Percentiles rank a stretch among this genome's conserved stretches.
phyloP scores from a whole-genome alignment of 2,888 invertebrate species.

The Ochlodes sylvanus region DNA sequence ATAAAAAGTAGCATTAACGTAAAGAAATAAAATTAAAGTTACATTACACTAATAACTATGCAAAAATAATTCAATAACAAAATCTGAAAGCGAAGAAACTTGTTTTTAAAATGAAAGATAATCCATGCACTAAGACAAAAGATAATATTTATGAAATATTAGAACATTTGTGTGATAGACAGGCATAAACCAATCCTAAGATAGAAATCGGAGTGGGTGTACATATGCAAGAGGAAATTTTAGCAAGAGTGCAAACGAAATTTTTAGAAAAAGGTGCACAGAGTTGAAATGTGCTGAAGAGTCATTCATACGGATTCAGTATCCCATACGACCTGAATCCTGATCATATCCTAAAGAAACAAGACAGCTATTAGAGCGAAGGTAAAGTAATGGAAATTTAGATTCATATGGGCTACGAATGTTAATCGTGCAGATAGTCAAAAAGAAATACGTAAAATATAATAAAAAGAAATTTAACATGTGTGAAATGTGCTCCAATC shows the following conservation, averaged over 20 bases:
- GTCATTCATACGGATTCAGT: conserved; percentile 42
- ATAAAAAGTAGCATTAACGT: conserved; percentile 40
- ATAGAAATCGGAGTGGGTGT: conserved; percentile 31
- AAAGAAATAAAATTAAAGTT: conserved; percentile 20
- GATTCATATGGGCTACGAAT: conserved; percentile 69
- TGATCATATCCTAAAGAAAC: conserved; percentile 44
- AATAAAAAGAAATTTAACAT: conserved; percentile 45
- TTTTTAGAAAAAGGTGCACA: conserved; percentile 51
- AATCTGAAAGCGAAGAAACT: conserved; percentile 26
- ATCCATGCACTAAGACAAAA: conserved; percentile 36
- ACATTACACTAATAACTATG: conserved; percentile 25
- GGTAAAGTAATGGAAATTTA: conserved; percentile 49
- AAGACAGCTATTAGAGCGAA: conserved; percentile 51
- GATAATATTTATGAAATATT: conserved; percentile 28
- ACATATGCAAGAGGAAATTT: conserved; percentile 30
- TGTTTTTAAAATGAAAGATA: conserved; percentile 26
- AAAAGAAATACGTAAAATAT: conserved; percentile 45
- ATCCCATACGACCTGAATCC: conserved; percentile 52
- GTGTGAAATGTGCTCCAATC: conserved; percentile 65
- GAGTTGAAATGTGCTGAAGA: conserved; percentile 50
- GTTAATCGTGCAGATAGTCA: conserved; percentile 62
- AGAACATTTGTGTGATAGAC: conserved; percentile 27
- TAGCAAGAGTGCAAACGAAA: conserved; percentile 43
- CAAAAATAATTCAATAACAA: conserved; percentile 30
- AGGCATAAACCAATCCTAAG: conserved; percentile 34